phyloP scores from a whole-genome alignment of 2,888 invertebrate species.

The Phortica magna region DNA sequence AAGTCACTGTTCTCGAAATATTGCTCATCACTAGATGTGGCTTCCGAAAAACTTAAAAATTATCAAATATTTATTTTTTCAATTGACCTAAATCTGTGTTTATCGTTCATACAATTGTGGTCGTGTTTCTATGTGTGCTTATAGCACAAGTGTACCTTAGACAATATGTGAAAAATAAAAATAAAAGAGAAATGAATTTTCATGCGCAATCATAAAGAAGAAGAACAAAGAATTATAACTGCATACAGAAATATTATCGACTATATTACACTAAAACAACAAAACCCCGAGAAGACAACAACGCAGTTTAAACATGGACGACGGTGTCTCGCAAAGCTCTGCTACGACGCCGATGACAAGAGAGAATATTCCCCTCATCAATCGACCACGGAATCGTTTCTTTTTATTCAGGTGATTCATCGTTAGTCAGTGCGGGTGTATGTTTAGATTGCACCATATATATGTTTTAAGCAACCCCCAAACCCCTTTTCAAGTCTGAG shows the following conservation, averaged over 20 bases:
- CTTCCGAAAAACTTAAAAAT: too few species aligned
- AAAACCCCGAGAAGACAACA: background rate
- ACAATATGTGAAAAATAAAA: background rate
- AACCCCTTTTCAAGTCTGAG: too few species aligned
- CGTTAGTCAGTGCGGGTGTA: constrained; percentile 7
- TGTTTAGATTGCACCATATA: background rate
- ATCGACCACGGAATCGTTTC: constrained; percentile 81
- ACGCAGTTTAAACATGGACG: constrained; percentile 69
- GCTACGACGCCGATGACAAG: constrained; percentile 80
- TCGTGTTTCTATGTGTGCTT: background rate
- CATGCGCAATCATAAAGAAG: background rate
- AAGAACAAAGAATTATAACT: background rate
- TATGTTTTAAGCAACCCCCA: background rate
- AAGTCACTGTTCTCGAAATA: too few species aligned
- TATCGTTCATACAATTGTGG: too few species aligned
- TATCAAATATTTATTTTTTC: too few species aligned
- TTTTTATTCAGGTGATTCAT: constrained; percentile 81
- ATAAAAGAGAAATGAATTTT: background rate
- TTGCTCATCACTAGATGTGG: too few species aligned
- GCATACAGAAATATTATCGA: background rate
- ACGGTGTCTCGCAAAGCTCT: constrained; percentile 78
- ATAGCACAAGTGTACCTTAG: background rate
- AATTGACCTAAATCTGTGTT: too few species aligned
- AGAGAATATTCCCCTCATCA: constrained; percentile 86
- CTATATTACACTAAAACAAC: background rate